These are phyloP conservation scores for Galaxias olidus DNA, from an alignment of 2,797 vertebrate species.

Conservation along the genomic window DNA sequence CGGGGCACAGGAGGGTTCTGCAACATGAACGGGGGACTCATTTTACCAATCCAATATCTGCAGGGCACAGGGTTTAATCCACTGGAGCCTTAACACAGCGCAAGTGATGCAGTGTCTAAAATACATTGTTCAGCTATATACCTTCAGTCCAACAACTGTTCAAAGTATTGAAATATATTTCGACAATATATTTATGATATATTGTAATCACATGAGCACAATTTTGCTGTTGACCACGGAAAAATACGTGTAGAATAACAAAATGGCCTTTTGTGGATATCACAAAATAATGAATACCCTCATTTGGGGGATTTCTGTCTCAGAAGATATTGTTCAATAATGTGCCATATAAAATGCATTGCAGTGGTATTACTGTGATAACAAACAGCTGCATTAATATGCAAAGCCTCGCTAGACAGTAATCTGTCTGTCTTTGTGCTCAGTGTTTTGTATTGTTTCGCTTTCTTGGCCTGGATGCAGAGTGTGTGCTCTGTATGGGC, in stretches of 20 bases:
- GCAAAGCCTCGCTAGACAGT: slow-evolving; percentile 20
- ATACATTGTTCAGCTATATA: too few species aligned
- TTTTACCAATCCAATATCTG: too few species aligned
- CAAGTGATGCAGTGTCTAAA: too few species aligned
- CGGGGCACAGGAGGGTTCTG: background rate
- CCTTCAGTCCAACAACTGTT: too few species aligned
- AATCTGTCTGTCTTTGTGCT: background rate
- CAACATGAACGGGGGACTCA: background rate
- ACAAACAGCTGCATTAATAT: slow-evolving; percentile 35
- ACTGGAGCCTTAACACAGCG: too few species aligned
- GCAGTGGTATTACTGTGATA: slow-evolving; percentile 20
- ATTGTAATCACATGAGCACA: too few species aligned
- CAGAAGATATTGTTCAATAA: slow-evolving; percentile 21
- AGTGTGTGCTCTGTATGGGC: slow-evolving; percentile 24
- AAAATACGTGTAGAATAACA: too few species aligned
- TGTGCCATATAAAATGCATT: slow-evolving; percentile 18
- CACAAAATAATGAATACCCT: background rate
- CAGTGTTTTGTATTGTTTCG: slow-evolving; percentile 11
- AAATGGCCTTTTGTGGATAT: background rate
- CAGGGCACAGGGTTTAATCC: too few species aligned
- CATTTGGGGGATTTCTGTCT: background rate
- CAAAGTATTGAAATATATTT: too few species aligned
- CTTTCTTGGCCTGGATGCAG: slow-evolving; percentile 10
- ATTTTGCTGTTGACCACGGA: too few species aligned
- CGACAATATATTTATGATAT: too few species aligned